phyloP scores from a whole-genome alignment of 1,140 invertebrate genomes.

The Penaeus indicus region DNA sequence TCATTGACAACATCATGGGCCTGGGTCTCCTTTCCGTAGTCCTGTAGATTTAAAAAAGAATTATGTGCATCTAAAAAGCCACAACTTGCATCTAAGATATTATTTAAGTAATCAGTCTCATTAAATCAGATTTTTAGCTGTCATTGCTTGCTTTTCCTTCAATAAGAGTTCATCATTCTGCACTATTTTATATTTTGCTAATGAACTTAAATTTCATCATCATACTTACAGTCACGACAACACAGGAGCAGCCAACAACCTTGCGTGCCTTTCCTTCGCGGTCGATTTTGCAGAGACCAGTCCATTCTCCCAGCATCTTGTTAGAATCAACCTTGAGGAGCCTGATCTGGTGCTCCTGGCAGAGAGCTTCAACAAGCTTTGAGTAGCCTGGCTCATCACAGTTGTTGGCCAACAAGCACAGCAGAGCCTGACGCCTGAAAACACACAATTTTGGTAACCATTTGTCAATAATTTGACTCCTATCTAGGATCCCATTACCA shows the following conservation, averaged over 20 bases:
- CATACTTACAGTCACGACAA: conserved; percentile 83
- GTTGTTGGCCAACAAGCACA: conserved; percentile 97
- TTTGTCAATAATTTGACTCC: background rate
- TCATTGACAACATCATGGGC: conserved; percentile 93
- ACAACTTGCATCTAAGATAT: too few species aligned
- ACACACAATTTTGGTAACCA: conserved; percentile 71
- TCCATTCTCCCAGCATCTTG: conserved; percentile 99
- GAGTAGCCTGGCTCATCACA: conserved; percentile 98
- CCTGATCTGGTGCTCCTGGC: conserved; percentile 97
- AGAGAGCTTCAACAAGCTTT: conserved; percentile 97
- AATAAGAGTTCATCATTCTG: background rate
- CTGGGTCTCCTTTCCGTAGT: conserved; percentile 95
- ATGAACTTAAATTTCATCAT: too few species aligned
- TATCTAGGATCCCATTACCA: too few species aligned
- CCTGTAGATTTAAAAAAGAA: conserved; percentile 70
- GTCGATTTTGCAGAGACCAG: conserved; percentile 99
- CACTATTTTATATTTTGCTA: background rate
- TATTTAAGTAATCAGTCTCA: background rate
- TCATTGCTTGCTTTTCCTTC: background rate
- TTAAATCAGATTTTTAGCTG: background rate
- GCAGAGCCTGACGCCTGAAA: conserved; percentile 85
- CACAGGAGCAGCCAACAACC: conserved; percentile 98
- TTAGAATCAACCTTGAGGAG: conserved; percentile 98
- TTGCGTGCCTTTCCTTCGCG: conserved; percentile 98
- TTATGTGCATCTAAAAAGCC: too few species aligned